Evolutionary conservation across 2,888 invertebrate genomes (phyloP).

Genomic region (Plusia festucae): DNA sequence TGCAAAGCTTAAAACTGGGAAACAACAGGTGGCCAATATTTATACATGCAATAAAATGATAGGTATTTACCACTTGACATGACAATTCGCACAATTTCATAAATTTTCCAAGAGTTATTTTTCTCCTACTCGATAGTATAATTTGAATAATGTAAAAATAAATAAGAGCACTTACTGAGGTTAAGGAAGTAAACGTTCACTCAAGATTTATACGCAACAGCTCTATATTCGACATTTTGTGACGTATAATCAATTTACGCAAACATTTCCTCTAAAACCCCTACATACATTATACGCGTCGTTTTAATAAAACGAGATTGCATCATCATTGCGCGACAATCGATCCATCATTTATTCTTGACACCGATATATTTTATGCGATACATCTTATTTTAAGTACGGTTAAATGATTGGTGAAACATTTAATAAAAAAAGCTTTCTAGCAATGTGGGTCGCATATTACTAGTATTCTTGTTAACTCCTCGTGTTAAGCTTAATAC

Average conservation of each 20-base stretch:
- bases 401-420: neutral
- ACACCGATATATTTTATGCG: neutral
- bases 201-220: neutral
- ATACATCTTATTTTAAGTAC: slow-evolving; percentile 1
- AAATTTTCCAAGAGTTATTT: neutral
- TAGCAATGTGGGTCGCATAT: too few species aligned
- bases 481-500: too few species aligned
- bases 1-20: too few species aligned
- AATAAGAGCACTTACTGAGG: neutral
- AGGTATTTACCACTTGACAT: too few species aligned
- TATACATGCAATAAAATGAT: too few species aligned
- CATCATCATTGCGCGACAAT: neutral
- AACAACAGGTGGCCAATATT: too few species aligned
- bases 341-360: slow-evolving; percentile 3
- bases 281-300: slow-evolving; percentile 6
- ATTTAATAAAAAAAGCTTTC: too few species aligned
- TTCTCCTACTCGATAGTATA: neutral
- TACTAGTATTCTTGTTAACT: too few species aligned
- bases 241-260: slow-evolving; percentile 4
- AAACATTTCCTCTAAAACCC: neutral
- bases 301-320: neutral
- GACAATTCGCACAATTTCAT: too few species aligned
- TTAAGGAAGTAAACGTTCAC: slow-evolving; percentile 1
- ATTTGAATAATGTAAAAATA: neutral
- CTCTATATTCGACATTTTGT: neutral